A percentile compares a stretch with the other conserved stretches of the same genome.
Evolutionary conservation across 2,797 vertebrate genomes (phyloP).

Genomic region (Paramormyrops hopkinsi): DNA sequence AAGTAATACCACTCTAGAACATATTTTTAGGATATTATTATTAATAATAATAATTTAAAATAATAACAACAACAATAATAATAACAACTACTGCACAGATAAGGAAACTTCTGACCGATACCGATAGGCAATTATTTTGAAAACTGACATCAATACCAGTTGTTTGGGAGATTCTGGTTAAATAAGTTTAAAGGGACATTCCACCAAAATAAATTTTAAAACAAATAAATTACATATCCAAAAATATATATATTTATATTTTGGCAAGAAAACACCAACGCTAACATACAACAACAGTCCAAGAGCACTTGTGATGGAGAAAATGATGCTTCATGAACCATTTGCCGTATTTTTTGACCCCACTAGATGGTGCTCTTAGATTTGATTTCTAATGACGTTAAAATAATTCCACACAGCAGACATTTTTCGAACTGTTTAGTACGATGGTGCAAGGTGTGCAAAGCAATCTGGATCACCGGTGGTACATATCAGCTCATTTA

Average conservation of each 20-base stretch:
- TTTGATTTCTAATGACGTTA: neutral
- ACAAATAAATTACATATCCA: neutral
- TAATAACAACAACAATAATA: neutral
- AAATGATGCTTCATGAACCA: neutral
- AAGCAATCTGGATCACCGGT: no score
- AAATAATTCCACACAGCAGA: no score
- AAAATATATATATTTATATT: neutral
- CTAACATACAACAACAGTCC: neutral
- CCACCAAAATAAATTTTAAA: neutral
- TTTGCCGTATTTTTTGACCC: neutral
- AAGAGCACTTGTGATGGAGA: neutral
- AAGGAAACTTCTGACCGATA: neutral
- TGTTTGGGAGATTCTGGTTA: neutral
- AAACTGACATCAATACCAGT: neutral
- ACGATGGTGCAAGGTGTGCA: no score
- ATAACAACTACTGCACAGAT: neutral
- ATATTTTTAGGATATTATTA: neutral
- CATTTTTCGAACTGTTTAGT: no score
- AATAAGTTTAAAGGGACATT: neutral
- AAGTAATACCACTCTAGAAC: neutral
- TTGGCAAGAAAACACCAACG: neutral
- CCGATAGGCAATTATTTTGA: neutral
- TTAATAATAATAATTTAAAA: neutral
- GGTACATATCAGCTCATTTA: no score
- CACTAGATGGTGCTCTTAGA: neutral